These are phyloP conservation scores for Prionailurus viverrinus DNA, from an alignment of 2,113 vertebrate species.

Conservation along the genomic window DNA sequence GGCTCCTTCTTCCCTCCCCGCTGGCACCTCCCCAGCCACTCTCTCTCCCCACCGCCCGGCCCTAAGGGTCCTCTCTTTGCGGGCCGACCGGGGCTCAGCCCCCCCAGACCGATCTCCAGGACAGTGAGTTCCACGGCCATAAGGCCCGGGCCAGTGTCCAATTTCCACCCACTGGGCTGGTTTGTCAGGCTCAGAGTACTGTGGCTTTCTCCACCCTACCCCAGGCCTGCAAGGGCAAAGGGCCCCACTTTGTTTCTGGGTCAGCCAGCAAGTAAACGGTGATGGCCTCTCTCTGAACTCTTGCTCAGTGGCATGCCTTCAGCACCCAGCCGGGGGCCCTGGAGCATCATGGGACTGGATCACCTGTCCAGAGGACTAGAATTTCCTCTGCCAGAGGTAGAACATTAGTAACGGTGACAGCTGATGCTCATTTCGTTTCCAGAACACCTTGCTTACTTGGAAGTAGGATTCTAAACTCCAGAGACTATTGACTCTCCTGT, in stretches of 20 bases:
- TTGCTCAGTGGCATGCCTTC: fast-evolving
- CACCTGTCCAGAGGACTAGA: background rate
- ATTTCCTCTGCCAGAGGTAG: background rate
- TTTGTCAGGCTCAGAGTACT: background rate
- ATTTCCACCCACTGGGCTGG: background rate
- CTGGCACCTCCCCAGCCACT: background rate
- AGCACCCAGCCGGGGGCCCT: background rate
- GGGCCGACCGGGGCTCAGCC: background rate
- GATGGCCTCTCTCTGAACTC: background rate
- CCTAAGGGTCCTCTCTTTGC: background rate
- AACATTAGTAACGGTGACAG: background rate
- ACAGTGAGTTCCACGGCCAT: background rate
- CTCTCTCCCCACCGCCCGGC: background rate
- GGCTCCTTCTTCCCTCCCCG: background rate
- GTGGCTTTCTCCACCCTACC: background rate
- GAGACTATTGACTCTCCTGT: background rate
- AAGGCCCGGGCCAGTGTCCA: background rate
- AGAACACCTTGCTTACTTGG: background rate
- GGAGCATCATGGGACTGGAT: background rate
- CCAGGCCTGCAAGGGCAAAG: background rate
- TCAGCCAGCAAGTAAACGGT: background rate
- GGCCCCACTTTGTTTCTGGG: background rate
- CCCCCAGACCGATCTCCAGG: background rate
- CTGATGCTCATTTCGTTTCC: background rate
- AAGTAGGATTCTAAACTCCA: background rate